Evolutionary conservation across 1,140 invertebrate genomes (phyloP).

Genomic region (Zaprionus davidi): DNA sequence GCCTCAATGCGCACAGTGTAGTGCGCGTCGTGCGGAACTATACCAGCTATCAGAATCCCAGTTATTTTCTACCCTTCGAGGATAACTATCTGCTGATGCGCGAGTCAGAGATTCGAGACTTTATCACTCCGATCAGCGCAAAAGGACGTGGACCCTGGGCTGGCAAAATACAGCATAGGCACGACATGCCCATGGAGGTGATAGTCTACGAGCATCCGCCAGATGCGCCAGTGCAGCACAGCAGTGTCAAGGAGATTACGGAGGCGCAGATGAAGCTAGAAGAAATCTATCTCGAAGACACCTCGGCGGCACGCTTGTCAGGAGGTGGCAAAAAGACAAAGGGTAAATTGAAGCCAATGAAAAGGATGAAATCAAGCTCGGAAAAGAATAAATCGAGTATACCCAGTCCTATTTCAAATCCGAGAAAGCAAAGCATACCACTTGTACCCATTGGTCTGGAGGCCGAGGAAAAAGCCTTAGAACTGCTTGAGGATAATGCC

Average conservation of each 20-base stretch:
- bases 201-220: slow-evolving; percentile 34
- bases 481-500: neutral
- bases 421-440: neutral
- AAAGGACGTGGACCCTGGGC: too few species aligned
- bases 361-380: neutral
- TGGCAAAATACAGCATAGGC: neutral
- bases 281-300: neutral
- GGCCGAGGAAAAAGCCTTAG: neutral
- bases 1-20: slow-evolving; percentile 42
- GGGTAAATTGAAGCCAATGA: neutral
- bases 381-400: neutral
- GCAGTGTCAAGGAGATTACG: slow-evolving; percentile 18
- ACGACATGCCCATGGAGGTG: slow-evolving; percentile 37
- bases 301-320: neutral
- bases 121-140: neutral
- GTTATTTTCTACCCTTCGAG: slow-evolving; percentile 30
- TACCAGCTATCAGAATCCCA: slow-evolving; percentile 34
- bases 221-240: neutral
- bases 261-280: slow-evolving; percentile 10
- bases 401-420: neutral
- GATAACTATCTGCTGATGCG: slow-evolving; percentile 47
- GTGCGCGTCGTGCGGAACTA: slow-evolving; percentile 38
- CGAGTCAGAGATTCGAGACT: slow-evolving; percentile 21
- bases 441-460: neutral
- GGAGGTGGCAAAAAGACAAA: neutral